Percentiles rank a stretch among this genome's conserved stretches.
Conservation (phyloP, 30 jellyfish, hydroid and myxozoan species). For the Mastigias papua region DNA sequence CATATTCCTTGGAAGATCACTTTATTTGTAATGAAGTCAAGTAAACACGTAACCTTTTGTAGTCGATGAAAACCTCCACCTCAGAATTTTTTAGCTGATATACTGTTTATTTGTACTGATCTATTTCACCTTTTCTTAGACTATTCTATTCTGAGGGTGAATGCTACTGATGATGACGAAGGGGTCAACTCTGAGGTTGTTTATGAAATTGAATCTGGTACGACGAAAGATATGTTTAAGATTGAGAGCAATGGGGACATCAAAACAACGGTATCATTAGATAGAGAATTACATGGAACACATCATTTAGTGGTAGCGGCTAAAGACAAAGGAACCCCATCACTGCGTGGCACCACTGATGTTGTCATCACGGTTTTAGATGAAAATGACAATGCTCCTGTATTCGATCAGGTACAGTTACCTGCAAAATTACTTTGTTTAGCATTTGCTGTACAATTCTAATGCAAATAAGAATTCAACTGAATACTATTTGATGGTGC, state of each 20-base stretch:
- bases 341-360: slow-evolving; percentile 48
- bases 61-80: no score
- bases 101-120: no score
- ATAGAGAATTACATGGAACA: slow-evolving; percentile 72
- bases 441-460: no score
- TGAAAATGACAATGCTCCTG: slow-evolving; percentile 87
- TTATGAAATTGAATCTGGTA: slow-evolving; percentile 74
- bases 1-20: no score
- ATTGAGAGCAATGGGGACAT: slow-evolving; percentile 75
- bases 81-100: no score
- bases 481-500: no score
- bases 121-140: no score
- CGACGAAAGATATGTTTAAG: slow-evolving; percentile 58
- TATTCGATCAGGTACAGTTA: slow-evolving; percentile 77
- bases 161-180: slow-evolving; percentile 82
- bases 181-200: slow-evolving; percentile 83
- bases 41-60: no score
- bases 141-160: slow-evolving; percentile 53
- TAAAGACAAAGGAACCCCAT: slow-evolving; percentile 88
- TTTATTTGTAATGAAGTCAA: no score
- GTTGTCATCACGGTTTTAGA: slow-evolving; percentile 74
- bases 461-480: no score
- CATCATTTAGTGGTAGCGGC: slow-evolving; percentile 82
- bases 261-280: slow-evolving; percentile 53
- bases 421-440: no score